Base-by-base conservation (phyloP, 2,888 invertebrate species). In the Eledona agricola region DNA sequence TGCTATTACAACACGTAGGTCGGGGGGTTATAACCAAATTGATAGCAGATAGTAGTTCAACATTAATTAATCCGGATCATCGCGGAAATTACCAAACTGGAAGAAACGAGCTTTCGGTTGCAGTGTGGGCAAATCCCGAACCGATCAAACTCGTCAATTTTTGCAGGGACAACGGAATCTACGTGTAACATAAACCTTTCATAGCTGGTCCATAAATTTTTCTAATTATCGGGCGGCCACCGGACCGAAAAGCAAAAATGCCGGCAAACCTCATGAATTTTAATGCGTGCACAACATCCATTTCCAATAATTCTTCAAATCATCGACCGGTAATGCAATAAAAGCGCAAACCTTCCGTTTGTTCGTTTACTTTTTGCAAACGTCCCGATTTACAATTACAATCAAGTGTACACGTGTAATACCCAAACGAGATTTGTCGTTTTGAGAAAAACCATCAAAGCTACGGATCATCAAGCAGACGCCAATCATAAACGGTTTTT, bases 401-500 rank as follows among this genome's bases (percentile, higher is more conserved):
- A 46, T 46, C 32, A 35, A 23, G 25, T 32, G 20, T 34, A 34
- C 37, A 37, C 37, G 28, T 28, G 31, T 34, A 46, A 38, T 40
- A 22, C 28, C 12, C 11, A 16, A 47, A 32, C 29, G 17, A 32
- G 40, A 40, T 40, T 50, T 50, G 49, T 40, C 32, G 32, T 37
- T 26, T 37, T 16, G 47, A 11, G 22, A 31, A 29, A 46, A 35
- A 19, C 47, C 20, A 37, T 37, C 28, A 51, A 42, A 32, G 51
- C 50, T 31, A 37, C 49, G 49, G 65, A 59, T 65, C 65, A 64
- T 66, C 62, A 64, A 61, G 63, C 64, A 66, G 64, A 64, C 61
- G 61, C 60, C 65, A 66, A 65, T 68, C 65, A 58, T 63, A 64
- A 66, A 65, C 63, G 59, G 60, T 65, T 66, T 68, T 43, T 60